phyloP scores from a whole-genome alignment of 2,113 vertebrate species.

The Ivindomyrus marchei region DNA sequence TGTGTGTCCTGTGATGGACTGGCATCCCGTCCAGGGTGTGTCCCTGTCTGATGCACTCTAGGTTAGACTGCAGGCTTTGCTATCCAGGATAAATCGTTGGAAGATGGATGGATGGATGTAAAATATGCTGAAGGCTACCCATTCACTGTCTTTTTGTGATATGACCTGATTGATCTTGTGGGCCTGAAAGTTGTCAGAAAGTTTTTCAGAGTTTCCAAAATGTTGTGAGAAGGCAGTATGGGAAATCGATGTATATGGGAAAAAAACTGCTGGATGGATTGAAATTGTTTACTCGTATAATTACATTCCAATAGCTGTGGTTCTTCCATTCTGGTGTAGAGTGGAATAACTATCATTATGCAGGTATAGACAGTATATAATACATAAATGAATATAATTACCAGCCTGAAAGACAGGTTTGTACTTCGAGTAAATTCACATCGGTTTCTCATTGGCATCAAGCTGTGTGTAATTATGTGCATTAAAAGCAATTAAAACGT shows the following conservation, averaged over 20 bases:
- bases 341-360: background rate
- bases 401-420: background rate
- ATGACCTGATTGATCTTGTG: background rate
- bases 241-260: background rate
- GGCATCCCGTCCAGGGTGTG: background rate
- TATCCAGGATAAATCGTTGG: background rate
- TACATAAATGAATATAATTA: background rate
- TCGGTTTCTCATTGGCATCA: background rate
- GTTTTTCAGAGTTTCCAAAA: background rate
- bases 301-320: background rate
- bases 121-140: background rate
- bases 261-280: background rate
- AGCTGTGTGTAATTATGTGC: background rate
- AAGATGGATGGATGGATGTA: background rate
- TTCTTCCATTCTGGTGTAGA: background rate
- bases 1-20: background rate
- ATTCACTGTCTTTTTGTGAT: background rate
- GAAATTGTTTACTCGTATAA: background rate
- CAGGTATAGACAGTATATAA: background rate
- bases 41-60: background rate
- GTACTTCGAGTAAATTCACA: background rate
- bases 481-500: background rate
- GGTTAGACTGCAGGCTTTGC: background rate
- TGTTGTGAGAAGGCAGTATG: background rate
- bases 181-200: background rate